Evolutionary conservation across 2,888 invertebrate genomes (phyloP), one percentile per base, ranked within the genome.

Genomic region (Philonicus albiceps): DNA sequence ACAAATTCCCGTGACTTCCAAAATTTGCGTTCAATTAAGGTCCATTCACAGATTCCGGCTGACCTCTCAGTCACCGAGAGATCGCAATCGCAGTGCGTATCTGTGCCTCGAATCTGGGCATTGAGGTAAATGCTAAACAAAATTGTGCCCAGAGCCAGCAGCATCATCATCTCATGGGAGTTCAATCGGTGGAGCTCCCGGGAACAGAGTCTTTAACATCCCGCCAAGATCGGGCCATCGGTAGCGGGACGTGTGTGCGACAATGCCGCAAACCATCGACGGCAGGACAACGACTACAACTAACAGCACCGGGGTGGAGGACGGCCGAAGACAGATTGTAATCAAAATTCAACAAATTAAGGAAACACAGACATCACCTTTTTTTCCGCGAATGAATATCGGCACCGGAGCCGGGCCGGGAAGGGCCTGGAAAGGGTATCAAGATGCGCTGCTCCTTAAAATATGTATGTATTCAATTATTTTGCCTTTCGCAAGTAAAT

Each of bases 331-430:
- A 89, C 89, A 89, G 89, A 89, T 89, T 89, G 89, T 89, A 89
- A 89, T 89, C 89, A 89, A 89, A 89, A 89, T 89, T 89, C 89
- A 89, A 89, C 89, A 89, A 89, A 89, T 89, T 89, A 89, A 89
- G 89, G 88, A 88, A 89, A 89, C 89, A 89, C 89, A 89, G 89
- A 89, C 89, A 89, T 89, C 89, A 89, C 89, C 89, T 89, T 89
- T 89, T 31, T 88, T 88, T 87, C 87, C 80, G 84, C 64, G 64
- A 27, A 64, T 64, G 64, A 22, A 22, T 85, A 87, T 81, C 85
- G 86, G 72, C 49, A 40, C 49, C 72, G 37, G 74, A 34, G n/a
- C 74, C 34, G 64, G 64, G 22, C 22, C 64, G 22, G 27, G 64
- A 22, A 64, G 27, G 13, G 64, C 64, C 19, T 8, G 11, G 22